Evolutionary conservation across 2,797 vertebrate genomes (phyloP), one percentile per base, ranked within the genome.

Genomic region (Yasuhikotakia modesta): DNA sequence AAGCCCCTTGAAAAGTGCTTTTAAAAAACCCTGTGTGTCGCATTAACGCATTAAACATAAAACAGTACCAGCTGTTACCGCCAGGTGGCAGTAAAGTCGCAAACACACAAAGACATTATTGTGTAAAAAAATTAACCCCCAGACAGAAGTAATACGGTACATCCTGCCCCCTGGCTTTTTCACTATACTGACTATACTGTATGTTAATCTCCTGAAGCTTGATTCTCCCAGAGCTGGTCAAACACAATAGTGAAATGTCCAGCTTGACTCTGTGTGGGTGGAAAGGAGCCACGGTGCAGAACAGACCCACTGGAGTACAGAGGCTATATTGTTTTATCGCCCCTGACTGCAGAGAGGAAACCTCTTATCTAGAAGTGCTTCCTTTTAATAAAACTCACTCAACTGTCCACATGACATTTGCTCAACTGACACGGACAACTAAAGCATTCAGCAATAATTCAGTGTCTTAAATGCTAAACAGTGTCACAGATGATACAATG

Each of bases 331-430:
- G 80, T 80, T 76, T 80, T 67, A 70, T 79, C 81, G 67, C n/a
- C 64, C 52, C 60, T 57, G 76, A 77, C 78, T 79, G 63, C 45
- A 53, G 14, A 70, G 78, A 82, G 65, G 67, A 84, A 86, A 86
- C 76, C 14, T 78, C 66, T 85, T 75, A 69, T 83, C 67, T 73
- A 60, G 30, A 80, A 85, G 24, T 57, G 55, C 70, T 70, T 79
- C 71, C 58, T 76, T 81, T 32, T 58, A 73, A 46, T 43, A 79
- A 66, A 76, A 77, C 43, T 69, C n/a, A n/a, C n/a, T 10, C 39
- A 43, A 8, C 35, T 39, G 35, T 85, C 58, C 14, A 60, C 32
- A 35, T 53, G 76, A 75, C 22, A 64, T 68, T 81, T 35, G 2
- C 35, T 35, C 35, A 35, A 5, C 35, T 50, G 30, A 67, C 43